Conservation (phyloP, 1,140 invertebrate genomes). For the Bombus fervidus region DNA sequence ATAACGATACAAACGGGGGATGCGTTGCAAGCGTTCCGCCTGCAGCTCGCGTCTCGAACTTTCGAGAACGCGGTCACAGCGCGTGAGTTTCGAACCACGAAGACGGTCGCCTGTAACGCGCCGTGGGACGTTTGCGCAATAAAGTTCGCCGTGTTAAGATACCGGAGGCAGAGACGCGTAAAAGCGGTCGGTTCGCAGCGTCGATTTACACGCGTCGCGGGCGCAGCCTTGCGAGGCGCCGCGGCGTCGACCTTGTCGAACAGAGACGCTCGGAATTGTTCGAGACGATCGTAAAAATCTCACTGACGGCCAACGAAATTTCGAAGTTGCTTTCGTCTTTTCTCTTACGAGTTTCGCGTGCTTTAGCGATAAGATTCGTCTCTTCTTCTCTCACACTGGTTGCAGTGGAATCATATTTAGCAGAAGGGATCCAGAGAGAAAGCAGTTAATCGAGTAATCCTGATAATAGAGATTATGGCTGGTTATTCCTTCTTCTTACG, state of each 20-base stretch:
- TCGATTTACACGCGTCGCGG: constrained; percentile 42
- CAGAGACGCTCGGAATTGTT: constrained; percentile 67
- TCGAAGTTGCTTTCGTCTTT: neutral
- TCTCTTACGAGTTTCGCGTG: neutral
- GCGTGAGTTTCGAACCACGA: neutral
- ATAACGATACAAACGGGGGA: too few species aligned
- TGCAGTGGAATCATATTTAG: too few species aligned
- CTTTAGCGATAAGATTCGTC: neutral
- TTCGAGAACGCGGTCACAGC: constrained; percentile 30
- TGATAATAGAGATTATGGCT: neutral
- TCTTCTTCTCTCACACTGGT: too few species aligned
- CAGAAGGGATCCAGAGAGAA: too few species aligned
- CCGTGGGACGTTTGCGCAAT: constrained; percentile 54
- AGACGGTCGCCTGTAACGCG: neutral
- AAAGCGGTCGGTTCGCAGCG: constrained; percentile 60
- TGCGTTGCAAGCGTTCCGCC: neutral
- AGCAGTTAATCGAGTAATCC: neutral
- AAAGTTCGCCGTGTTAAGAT: constrained; percentile 1
- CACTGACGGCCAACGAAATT: constrained; percentile 22
- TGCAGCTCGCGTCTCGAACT: neutral
- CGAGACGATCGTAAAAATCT: constrained; percentile 48
- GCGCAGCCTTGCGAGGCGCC: constrained; percentile 74
- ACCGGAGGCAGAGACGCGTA: constrained; percentile 34
- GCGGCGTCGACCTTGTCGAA: constrained; percentile 73
- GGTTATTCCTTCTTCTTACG: neutral